Percentiles rank a stretch among this genome's conserved stretches.
These are phyloP conservation scores for Encarsia formosa DNA, from an alignment of 2,888 invertebrate species.

Conservation along the genomic window DNA sequence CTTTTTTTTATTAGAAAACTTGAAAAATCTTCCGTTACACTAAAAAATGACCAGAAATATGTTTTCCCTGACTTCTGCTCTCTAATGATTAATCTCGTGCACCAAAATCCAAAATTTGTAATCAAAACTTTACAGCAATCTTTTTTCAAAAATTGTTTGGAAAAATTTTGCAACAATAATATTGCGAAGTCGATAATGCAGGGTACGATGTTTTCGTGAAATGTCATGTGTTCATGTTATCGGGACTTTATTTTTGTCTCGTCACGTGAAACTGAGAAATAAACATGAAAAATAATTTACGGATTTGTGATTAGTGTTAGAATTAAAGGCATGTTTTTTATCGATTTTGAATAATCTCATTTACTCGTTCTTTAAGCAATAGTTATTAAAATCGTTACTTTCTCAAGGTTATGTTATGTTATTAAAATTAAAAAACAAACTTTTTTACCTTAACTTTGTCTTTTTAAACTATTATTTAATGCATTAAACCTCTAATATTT, in stretches of 20 bases:
- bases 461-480: not conserved
- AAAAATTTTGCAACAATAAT: too few species aligned
- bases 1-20: too few species aligned
- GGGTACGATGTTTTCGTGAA: slow-evolving; percentile 15
- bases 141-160: not conserved
- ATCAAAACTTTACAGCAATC: too few species aligned
- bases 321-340: slow-evolving; percentile 24
- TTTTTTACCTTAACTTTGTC: not conserved
- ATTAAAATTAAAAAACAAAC: too few species aligned
- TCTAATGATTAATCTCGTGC: too few species aligned
- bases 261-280: slow-evolving; percentile 29
- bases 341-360: slow-evolving; percentile 7
- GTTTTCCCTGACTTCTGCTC: too few species aligned
- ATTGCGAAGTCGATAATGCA: slow-evolving; percentile 13
- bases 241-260: slow-evolving; percentile 27
- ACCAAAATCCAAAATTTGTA: too few species aligned
- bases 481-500: too few species aligned
- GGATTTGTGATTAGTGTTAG: slow-evolving; percentile 16
- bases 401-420: slow-evolving; percentile 24
- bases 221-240: slow-evolving; percentile 26
- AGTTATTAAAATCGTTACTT: not conserved
- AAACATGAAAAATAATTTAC: slow-evolving; percentile 28
- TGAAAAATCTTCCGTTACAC: too few species aligned
- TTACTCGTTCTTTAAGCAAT: not conserved
- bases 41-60: too few species aligned